Evolutionary conservation across 2,888 invertebrate genomes (phyloP), one percentile per base, ranked within the genome.

Genomic region (Melitaea athalia): DNA sequence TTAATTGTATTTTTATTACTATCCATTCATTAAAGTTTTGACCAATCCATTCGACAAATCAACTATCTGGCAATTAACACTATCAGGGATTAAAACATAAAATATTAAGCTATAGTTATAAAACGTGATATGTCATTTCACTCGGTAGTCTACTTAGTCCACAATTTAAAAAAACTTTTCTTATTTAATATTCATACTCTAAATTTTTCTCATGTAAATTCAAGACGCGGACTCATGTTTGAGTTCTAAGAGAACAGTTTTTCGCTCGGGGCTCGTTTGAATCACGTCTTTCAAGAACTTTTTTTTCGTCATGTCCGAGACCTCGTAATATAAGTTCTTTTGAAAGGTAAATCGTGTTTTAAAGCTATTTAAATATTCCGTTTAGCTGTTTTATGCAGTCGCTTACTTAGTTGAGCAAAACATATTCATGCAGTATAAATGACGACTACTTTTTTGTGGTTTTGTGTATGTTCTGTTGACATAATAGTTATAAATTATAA

Each of bases 121-220:
- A 38, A 38, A 38, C 38, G 38, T 5, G 38, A 38, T 38, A 38
- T 24, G 24, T 24, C 24, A 24, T 24, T 24, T 24, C 38, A 38
- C 38, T 5, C 1, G 38, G 38, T 7, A 38, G 5, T 38, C 38
- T 38, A 3, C 5, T 38, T 38, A 38, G 6, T 8, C 8, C 5
- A 5, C 5, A 38, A 38, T 38, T 7, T 38, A 38, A 38, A 5
- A n/a, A 38, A 38, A 38, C 5, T 5, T 38, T 24, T 24, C 24
- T 12, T 52, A 33, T 33, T 33, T 55, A 55, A 55, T 33, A 55
- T 55, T 14, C 33, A 55, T n/a, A n/a, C 33, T 38, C 11, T 12
- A 12, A 17, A 52, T 17, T 33, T 45, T 45, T 45, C 33, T 55
- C 55, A 55, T 55, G n/a, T 33, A 55, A 55, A 55, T 55, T 55